These are phyloP conservation scores for Mus caroli DNA, from an alignment of 2,797 vertebrate species.

Conservation along the genomic window DNA sequence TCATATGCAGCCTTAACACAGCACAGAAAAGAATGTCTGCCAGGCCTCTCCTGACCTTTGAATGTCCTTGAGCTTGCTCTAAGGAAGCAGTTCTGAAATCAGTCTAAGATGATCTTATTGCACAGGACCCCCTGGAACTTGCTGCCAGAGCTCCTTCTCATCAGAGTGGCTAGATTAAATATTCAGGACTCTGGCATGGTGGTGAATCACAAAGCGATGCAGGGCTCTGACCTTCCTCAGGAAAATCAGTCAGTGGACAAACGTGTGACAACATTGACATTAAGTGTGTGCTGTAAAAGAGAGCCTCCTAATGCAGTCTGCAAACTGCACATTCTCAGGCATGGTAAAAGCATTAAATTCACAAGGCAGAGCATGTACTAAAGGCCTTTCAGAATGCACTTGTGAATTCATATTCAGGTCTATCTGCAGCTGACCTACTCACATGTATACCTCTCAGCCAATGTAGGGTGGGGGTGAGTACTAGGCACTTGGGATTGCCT, in stretches of 20 bases:
- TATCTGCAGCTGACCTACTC: not conserved
- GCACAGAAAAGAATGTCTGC: constrained; percentile 38
- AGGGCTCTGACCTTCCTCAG: constrained; percentile 83
- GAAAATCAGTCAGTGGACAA: constrained; percentile 76
- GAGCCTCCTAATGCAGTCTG: constrained; percentile 81
- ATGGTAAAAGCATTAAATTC: constrained; percentile 58
- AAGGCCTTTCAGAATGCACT: constrained; percentile 56
- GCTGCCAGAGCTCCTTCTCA: constrained; percentile 70
- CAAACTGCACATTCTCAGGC: constrained; percentile 45
- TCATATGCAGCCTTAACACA: constrained; percentile 46
- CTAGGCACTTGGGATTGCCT: not conserved
- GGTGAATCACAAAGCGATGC: constrained; percentile 76
- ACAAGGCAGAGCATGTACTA: constrained; percentile 17
- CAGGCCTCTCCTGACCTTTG: constrained; percentile 5
- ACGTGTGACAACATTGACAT: constrained; percentile 40
- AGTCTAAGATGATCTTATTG: constrained; percentile 69
- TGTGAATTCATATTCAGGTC: not conserved
- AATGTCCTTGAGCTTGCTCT: constrained; percentile 85
- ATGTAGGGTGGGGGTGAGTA: not conserved
- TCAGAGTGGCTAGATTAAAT: constrained; percentile 85
- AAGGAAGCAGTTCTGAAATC: constrained; percentile 84
- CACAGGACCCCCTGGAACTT: constrained; percentile 77
- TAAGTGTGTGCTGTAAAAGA: constrained; percentile 61
- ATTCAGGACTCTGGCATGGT: constrained; percentile 86
- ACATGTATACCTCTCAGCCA: accelerated